A percentile compares a stretch with the other conserved stretches of the same genome.
Evolutionary conservation across 2,113 vertebrate genomes (phyloP).

Genomic region (Potamarius usumacintae): DNA sequence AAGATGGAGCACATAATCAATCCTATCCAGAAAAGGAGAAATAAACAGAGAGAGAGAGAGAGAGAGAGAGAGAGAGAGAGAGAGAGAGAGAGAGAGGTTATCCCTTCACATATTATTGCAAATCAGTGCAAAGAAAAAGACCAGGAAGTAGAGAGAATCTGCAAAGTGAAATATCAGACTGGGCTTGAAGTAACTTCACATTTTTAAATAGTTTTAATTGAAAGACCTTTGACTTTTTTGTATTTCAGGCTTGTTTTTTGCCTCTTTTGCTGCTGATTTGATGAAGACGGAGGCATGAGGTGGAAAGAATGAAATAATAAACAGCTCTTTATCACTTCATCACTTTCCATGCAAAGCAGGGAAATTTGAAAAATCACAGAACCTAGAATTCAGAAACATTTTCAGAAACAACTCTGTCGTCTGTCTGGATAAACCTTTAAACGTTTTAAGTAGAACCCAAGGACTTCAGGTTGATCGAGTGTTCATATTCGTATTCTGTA

Average conservation of each 20-base stretch:
- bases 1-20: constrained; percentile 7
- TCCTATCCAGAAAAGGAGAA: not conserved
- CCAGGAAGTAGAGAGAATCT: not conserved
- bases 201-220: not conserved
- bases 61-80: not conserved
- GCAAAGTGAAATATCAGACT: not conserved
- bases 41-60: not conserved
- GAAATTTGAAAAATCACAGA: not conserved
- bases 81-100: not conserved
- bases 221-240: too few relatives aligned
- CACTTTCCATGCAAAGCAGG: not conserved
- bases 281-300: not conserved
- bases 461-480: not conserved
- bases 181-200: not conserved
- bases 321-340: not conserved
- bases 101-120: not conserved
- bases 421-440: not conserved
- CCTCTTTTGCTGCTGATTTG: not conserved
- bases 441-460: not conserved
- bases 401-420: not conserved
- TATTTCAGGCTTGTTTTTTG: not conserved
- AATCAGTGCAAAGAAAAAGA: not conserved
- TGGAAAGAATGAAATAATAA: not conserved
- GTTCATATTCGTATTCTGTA: not conserved
- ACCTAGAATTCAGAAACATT: not conserved